Evolutionary conservation across 1,140 invertebrate species (phyloP), one percentile per base, ranked within the genome.

Genomic region (Megathymus violae): DNA sequence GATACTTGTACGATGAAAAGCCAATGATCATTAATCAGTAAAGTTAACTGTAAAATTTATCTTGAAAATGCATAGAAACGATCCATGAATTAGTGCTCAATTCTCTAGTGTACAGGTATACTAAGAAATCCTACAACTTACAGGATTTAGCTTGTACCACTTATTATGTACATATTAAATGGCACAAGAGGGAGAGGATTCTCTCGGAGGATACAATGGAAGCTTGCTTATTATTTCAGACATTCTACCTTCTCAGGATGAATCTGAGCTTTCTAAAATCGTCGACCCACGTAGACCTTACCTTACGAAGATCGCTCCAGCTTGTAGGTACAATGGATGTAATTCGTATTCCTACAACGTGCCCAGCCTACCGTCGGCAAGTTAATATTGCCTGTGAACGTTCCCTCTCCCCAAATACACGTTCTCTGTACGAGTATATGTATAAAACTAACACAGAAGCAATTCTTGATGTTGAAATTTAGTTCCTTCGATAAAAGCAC

Each of bases 301-400:
- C 16, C 17, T 46, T 14, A 50, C 46, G 27, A n/a, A n/a, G n/a
- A n/a, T n/a, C n/a, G n/a, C n/a, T 47, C 11, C 7, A 27, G 13
- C 40, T 61, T n/a, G 25, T 64, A 43, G 34, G 10, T 48, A 63
- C 25, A 51, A 36, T 17, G 10, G 16, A 41, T 40, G 40, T 68
- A 50, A 74, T 82, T 76, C 69, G 73, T 78, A 78, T 76, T 78
- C 76, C 64, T 64, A 51, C 38, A 40, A 40, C 75, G 75, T 76
- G 17, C 19, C 64, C 38, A 67, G 62, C 71, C 51, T 71, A 66
- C 63, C 72, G 74, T 71, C 64, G 75, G 66, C 67, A 71, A 74
- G 71, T 70, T 75, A 78, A 80, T 78, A 80, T 78, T 75, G 76
- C 64, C 60, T 64, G 54, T 70, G 61, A 71, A 67, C 64, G 71